Evolutionary conservation across 2,797 vertebrate genomes (phyloP).

Genomic region (Oceanodroma leucorhoa): DNA sequence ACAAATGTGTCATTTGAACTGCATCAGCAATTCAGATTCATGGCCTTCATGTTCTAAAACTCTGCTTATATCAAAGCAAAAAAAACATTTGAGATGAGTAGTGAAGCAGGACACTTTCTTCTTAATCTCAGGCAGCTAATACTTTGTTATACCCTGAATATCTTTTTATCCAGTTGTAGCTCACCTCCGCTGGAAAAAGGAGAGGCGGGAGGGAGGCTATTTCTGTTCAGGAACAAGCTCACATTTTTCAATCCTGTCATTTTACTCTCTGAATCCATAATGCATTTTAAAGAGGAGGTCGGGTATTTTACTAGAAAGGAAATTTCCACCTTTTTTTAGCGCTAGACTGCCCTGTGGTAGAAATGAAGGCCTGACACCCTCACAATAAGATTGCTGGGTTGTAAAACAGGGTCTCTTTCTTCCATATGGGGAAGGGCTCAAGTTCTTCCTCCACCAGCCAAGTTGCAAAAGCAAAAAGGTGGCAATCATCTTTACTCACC

Average conservation of each 20-base stretch:
- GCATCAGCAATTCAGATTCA: background rate
- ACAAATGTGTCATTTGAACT: background rate
- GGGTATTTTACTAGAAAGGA: background rate
- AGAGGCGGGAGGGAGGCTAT: rapidly evolving
- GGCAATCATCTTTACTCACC: background rate
- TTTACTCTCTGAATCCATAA: background rate
- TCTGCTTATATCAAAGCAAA: background rate
- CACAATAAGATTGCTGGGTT: background rate
- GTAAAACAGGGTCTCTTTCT: background rate
- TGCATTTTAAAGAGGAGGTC: background rate
- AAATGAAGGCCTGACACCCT: background rate
- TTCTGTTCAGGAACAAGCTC: background rate
- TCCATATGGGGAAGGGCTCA: rapidly evolving
- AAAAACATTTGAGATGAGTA: background rate
- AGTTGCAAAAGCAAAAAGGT: background rate
- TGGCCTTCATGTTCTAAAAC: background rate
- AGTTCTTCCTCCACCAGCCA: background rate
- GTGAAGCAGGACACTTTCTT: background rate
- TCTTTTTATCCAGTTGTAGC: background rate
- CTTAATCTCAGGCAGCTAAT: background rate
- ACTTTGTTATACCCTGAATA: background rate
- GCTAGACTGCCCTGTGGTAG: background rate
- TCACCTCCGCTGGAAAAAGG: background rate
- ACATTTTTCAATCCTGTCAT: background rate
- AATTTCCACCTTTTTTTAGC: background rate